These are phyloP conservation scores for Brevimyrus niger DNA, from an alignment of 2,113 vertebrate genomes.

Conservation along the genomic window DNA sequence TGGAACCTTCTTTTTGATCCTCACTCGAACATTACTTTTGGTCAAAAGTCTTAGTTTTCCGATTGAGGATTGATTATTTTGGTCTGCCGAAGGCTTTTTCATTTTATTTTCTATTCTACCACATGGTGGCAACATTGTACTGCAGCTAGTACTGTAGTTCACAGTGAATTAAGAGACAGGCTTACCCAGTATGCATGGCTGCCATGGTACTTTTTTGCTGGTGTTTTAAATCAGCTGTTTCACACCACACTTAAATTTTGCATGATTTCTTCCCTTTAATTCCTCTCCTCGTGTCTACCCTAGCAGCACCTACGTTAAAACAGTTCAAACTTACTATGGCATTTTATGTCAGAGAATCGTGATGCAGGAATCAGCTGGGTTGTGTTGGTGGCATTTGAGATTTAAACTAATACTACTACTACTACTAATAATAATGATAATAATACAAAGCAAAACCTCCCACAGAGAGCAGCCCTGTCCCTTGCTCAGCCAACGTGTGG, in stretches of 20 bases:
- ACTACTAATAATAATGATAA: not conserved
- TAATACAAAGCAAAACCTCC: not conserved
- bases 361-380: conserved; percentile 5
- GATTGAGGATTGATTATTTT: not conserved
- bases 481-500: not conserved
- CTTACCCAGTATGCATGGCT: not conserved
- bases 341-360: not conserved
- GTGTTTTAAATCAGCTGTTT: not conserved
- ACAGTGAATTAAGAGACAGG: not conserved
- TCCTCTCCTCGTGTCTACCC: not conserved
- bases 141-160: not conserved
- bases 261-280: not conserved
- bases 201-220: not conserved
- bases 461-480: not conserved
- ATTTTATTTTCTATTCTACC: conserved; percentile 1
- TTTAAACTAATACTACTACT: not conserved
- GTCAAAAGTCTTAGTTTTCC: not conserved
- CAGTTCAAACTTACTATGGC: not conserved
- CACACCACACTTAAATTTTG: not conserved
- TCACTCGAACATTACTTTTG: not conserved
- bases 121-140: conserved; percentile 39
- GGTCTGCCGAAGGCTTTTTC: not conserved
- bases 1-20: not conserved
- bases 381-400: not conserved
- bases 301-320: not conserved